phyloP scores from a whole-genome alignment of 2,113 vertebrate species.

The Epinephelus moara region DNA sequence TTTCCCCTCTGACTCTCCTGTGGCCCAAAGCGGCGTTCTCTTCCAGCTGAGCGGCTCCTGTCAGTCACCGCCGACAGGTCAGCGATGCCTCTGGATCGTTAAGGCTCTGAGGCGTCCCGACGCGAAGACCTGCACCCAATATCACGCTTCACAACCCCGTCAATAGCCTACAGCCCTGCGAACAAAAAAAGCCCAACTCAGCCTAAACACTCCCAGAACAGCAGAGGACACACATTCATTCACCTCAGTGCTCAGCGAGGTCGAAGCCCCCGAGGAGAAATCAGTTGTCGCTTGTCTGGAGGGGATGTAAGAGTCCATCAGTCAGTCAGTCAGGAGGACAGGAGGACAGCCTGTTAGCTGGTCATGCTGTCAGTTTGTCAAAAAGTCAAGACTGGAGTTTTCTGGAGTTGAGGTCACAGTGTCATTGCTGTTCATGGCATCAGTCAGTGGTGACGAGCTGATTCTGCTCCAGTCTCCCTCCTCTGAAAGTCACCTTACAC shows the following conservation, averaged over 20 bases:
- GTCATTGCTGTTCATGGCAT: not conserved
- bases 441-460: no score
- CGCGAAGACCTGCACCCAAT: constrained; percentile 66
- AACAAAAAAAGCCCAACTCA: constrained; percentile 11
- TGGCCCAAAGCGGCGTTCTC: constrained; percentile 24
- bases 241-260: constrained; percentile 21
- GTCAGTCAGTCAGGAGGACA: not conserved
- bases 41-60: constrained; percentile 55
- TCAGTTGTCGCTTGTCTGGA: constrained; percentile 37
- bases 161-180: constrained; percentile 39
- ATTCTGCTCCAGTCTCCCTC: not conserved
- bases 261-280: constrained; percentile 34
- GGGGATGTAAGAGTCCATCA: constrained; percentile 16
- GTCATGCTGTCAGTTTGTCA: not conserved
- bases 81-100: constrained; percentile 53
- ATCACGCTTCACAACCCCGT: constrained; percentile 70
- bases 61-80: constrained; percentile 50
- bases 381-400: not conserved
- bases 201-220: constrained; percentile 55
- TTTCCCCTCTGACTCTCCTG: constrained; percentile 11
- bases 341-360: not conserved
- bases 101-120: constrained; percentile 44
- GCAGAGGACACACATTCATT: constrained; percentile 32
- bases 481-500: not conserved
- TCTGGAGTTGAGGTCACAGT: not conserved